phyloP scores from a whole-genome alignment of 1,140 invertebrate genomes.

The Euwallacea similis region DNA sequence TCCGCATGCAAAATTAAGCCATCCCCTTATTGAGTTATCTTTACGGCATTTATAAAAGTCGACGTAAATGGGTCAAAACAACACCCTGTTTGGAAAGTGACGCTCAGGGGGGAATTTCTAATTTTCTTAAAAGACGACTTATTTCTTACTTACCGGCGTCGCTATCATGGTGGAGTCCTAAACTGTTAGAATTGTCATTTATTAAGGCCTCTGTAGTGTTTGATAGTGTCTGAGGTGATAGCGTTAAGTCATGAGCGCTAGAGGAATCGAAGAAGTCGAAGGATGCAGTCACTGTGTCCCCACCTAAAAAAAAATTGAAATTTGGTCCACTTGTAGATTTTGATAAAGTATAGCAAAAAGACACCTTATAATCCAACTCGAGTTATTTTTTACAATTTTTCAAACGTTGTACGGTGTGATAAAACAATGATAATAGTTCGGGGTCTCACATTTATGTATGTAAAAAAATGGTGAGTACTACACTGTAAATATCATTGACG shows the following conservation, averaged over 20 bases:
- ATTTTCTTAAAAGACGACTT: background rate
- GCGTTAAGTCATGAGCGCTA: conserved; percentile 66
- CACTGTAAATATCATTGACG: too few species aligned
- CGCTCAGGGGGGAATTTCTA: background rate
- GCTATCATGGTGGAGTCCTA: conserved; percentile 55
- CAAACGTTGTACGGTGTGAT: too few species aligned
- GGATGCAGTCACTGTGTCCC: conserved; percentile 59
- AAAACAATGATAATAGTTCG: too few species aligned
- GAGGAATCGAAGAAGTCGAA: conserved; percentile 75
- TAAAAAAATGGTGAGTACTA: too few species aligned
- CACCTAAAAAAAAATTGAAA: conserved; percentile 44
- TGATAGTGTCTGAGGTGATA: conserved; percentile 71
- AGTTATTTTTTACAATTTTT: too few species aligned
- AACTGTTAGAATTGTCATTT: conserved; percentile 70
- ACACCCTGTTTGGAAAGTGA: background rate
- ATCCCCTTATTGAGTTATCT: too few species aligned
- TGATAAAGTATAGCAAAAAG: too few species aligned
- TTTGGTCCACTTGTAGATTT: background rate
- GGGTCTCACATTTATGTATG: too few species aligned
- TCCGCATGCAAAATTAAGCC: too few species aligned
- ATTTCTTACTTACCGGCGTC: conserved; percentile 51
- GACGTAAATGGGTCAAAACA: conserved; percentile 11
- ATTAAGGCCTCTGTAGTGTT: conserved; percentile 69
- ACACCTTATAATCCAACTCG: too few species aligned
- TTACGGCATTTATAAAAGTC: conserved; percentile 5